Conservation (phyloP, 2,113 vertebrate genomes). For the Naja naja region DNA sequence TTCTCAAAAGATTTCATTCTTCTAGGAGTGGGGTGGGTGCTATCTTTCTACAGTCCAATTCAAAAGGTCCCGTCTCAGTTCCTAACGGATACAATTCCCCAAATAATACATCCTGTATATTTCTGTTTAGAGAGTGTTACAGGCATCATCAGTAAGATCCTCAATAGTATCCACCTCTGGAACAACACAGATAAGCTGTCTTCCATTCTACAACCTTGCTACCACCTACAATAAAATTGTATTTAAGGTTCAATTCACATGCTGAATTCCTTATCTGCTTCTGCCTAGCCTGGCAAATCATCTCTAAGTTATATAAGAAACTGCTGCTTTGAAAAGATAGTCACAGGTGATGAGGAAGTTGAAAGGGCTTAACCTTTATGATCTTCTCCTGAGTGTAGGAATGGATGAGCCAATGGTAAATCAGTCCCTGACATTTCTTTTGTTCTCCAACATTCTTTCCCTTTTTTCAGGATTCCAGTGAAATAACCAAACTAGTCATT, state of each 20-base stretch:
- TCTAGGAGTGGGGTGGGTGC: no score
- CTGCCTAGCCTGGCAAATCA: not conserved
- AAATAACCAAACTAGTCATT: not conserved
- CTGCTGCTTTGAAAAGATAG: constrained; percentile 5
- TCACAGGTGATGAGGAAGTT: not conserved
- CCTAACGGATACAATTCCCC: not conserved
- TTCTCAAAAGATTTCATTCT: no score
- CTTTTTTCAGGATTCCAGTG: not conserved
- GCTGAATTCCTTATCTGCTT: not conserved
- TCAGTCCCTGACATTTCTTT: not conserved
- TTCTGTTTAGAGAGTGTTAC: not conserved
- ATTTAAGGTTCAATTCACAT: constrained; percentile 1
- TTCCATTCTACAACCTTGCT: not conserved
- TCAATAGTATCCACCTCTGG: not conserved
- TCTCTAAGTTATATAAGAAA: not conserved
- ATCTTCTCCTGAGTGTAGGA: not conserved
- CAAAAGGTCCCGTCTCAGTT: not conserved
- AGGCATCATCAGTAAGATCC: not conserved
- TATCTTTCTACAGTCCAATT: not conserved
- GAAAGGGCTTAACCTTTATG: not conserved
- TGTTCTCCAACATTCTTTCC: not conserved
- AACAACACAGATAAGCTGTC: not conserved
- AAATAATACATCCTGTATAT: not conserved
- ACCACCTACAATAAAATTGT: not conserved
- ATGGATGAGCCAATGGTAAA: not conserved